These are phyloP conservation scores for Rhopalosiphum nymphaeae DNA, from an alignment of 2,888 invertebrate species.

Conservation along the genomic window DNA sequence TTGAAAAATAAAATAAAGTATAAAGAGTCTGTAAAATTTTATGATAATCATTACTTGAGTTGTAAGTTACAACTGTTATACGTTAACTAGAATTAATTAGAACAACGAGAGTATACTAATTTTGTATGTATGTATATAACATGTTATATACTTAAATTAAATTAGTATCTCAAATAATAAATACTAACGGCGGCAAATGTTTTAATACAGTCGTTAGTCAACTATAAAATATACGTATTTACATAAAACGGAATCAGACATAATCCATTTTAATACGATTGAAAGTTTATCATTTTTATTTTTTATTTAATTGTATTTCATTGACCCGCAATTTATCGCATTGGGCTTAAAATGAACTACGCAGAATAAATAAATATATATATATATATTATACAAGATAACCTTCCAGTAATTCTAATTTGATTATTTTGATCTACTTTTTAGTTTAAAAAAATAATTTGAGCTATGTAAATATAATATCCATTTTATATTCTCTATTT, in stretches of 20 bases:
- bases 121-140: neutral
- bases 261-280: conserved; percentile 16
- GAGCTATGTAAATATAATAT: neutral
- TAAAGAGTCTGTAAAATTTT: neutral
- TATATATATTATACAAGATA: neutral
- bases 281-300: conserved; percentile 1
- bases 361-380: neutral
- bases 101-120: neutral
- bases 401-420: neutral
- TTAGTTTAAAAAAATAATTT: neutral
- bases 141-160: neutral
- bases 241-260: neutral
- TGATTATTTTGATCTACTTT: conserved; percentile 1
- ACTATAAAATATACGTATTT: neutral
- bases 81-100: neutral
- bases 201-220: neutral
- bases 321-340: neutral
- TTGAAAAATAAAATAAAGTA: neutral
- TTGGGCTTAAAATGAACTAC: neutral
- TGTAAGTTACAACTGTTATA: neutral
- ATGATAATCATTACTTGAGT: neutral
- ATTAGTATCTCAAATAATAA: neutral
- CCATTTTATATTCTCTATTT: conserved; percentile 1
- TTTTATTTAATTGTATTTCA: conserved; percentile 18
- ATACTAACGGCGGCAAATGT: neutral